Evolutionary conservation across 1,140 invertebrate genomes (phyloP).

Genomic region (Lysiphlebus fabarum): DNA sequence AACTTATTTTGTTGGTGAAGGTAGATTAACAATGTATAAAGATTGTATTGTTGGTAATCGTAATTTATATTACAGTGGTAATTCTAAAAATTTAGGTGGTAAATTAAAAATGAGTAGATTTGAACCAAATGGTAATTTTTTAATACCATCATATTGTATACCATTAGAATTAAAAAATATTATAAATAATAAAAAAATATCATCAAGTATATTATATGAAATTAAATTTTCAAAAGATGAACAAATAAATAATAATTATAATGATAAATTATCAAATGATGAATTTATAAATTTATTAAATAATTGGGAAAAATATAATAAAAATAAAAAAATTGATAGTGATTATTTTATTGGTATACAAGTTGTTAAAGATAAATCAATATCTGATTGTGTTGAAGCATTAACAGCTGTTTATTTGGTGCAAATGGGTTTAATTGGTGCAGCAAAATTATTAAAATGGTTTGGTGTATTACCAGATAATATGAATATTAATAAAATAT

Average conservation of each 20-base stretch:
- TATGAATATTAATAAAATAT: slow-evolving; percentile 44
- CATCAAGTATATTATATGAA: slow-evolving; percentile 51
- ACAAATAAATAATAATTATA: slow-evolving; percentile 46
- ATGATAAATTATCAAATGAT: not conserved
- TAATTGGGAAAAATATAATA: slow-evolving; percentile 28
- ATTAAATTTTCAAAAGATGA: slow-evolving; percentile 47
- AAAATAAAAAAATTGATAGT: slow-evolving; percentile 42
- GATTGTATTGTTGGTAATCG: slow-evolving; percentile 76
- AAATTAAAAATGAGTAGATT: slow-evolving; percentile 66
- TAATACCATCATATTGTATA: slow-evolving; percentile 61
- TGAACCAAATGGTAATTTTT: slow-evolving; percentile 64
- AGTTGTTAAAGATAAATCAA: slow-evolving; percentile 60
- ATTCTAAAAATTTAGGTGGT: slow-evolving; percentile 55
- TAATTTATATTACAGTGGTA: slow-evolving; percentile 70
- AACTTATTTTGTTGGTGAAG: slow-evolving; percentile 70
- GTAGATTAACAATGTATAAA: slow-evolving; percentile 73
- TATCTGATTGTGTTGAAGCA: slow-evolving; percentile 82
- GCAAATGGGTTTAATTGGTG: slow-evolving; percentile 56
- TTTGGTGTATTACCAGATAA: slow-evolving; percentile 63
- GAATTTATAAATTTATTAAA: not conserved
- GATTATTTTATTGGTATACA: slow-evolving; percentile 53
- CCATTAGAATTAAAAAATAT: slow-evolving; percentile 32
- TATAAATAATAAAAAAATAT: slow-evolving; percentile 37
- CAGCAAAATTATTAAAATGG: slow-evolving; percentile 70
- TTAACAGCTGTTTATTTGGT: slow-evolving; percentile 75